A percentile compares a stretch with the other conserved stretches of the same genome.
Conservation (phyloP, 2,113 vertebrate genomes). For the Nannospalax galili region DNA sequence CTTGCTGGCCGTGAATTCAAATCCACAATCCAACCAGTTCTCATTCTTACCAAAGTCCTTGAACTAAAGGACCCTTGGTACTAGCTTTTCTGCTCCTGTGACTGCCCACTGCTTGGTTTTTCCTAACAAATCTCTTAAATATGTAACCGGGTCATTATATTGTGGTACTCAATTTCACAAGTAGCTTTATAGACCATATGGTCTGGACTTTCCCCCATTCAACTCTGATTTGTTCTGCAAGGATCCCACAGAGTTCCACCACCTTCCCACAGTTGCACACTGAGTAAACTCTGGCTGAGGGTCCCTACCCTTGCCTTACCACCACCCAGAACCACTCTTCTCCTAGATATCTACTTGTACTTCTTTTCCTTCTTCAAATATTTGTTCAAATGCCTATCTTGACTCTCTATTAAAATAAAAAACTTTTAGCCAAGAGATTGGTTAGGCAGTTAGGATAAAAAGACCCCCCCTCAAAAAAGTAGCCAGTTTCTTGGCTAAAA, state of each 20-base stretch:
- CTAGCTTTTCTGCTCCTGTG: background rate
- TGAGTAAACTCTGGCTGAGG: background rate
- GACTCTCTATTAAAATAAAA: background rate
- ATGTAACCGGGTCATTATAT: background rate
- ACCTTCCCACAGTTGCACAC: rapidly evolving
- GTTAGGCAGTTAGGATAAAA: too few relatives aligned
- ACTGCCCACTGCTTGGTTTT: background rate
- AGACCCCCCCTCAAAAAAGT: too few relatives aligned
- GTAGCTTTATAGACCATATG: rapidly evolving
- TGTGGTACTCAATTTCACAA: background rate
- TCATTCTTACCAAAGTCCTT: background rate
- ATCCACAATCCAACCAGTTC: background rate
- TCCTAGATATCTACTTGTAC: background rate
- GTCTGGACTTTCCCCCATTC: background rate
- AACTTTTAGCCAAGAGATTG: too few relatives aligned
- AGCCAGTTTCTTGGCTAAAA: too few relatives aligned
- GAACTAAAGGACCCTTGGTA: background rate
- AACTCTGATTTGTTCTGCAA: background rate
- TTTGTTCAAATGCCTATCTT: background rate
- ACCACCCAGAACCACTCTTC: background rate
- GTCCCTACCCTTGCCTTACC: too few relatives aligned
- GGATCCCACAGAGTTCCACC: background rate
- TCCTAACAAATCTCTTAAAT: background rate
- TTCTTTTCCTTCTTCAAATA: background rate
- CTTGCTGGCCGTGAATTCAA: background rate